Base-by-base conservation (phyloP, 1,140 invertebrate species). In the Popillia japonica region DNA sequence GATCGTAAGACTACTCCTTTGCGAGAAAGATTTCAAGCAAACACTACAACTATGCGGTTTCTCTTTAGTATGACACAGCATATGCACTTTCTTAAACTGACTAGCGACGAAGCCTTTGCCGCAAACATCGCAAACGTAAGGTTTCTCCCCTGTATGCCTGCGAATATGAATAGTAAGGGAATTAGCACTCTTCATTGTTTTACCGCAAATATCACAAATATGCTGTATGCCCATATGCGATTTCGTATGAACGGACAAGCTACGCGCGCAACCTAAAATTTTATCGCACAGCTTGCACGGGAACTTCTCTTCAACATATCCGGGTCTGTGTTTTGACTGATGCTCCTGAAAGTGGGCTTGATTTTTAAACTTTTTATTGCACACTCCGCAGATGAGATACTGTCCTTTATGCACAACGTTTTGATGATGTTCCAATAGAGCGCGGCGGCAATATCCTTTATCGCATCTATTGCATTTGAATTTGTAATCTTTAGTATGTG, bases 231-330 rank as follows among this genome's bases (percentile, higher is more conserved):
- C 1, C 27, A 89, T 88, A 75, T 91, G 89, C n/a, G 90, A 89
- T 40, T 90, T 87, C 7, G 89, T 85, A 82, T 94, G 93, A n/a
- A 89, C 89, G 4, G 90, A 90, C 75, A 94, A 86, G 76, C 93
- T 87, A 1, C 90, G 89, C n/a, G 89, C 87, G 0, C 92, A 88
- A 2, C 90, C 92, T 82, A 95, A 95, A 0, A 89, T 87, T 76
- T 91, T 91, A 0, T 89, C 89, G 83, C 95, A 96, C 0, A 92
- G 88, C 40, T 90, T 89, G 83, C 95, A 96, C 17, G 40, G 41
- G 72, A 41, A 41, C 14, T 74, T 22, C 41, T 40, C 2, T 14
- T 40, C 7, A 9, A 17, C 34, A 7, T 41, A 40, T 40, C 22
- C 72, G 3, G 14, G 6, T 40, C n/a, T 11, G 17, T 74, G 72